These are phyloP conservation scores for Fistularia commersonii DNA, from an alignment of 2,797 vertebrate genomes.

Conservation along the genomic window DNA sequence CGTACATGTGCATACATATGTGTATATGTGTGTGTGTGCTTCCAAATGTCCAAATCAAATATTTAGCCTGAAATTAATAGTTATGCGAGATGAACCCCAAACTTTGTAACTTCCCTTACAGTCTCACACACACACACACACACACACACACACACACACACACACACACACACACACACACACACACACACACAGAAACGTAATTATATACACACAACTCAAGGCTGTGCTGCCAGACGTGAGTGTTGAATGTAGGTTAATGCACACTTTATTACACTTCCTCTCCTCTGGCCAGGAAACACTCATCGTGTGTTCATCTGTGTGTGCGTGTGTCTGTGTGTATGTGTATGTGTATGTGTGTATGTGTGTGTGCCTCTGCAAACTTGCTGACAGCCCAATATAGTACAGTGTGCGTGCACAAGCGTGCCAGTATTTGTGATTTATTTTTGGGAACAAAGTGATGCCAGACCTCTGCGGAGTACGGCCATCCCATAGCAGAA, in stretches of 20 bases:
- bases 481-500: slow-evolving; percentile 32
- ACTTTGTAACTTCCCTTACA: too few species aligned
- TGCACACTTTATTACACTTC: slow-evolving; percentile 54
- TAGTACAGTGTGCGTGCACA: neutral
- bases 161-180: slow-evolving; percentile 1
- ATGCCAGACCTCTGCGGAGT: slow-evolving; percentile 40
- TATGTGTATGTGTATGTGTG: slow-evolving; percentile 12
- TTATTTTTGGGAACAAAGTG: slow-evolving; percentile 51
- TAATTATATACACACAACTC: slow-evolving; percentile 24
- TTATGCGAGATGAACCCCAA: too few species aligned
- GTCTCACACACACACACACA: slow-evolving; percentile 7
- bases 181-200: too few species aligned
- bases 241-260: slow-evolving; percentile 65
- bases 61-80: too few species aligned
- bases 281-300: slow-evolving; percentile 36
- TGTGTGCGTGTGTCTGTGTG: too few species aligned
- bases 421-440: slow-evolving; percentile 23
- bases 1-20: too few species aligned
- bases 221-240: slow-evolving; percentile 41
- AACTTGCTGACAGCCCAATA: slow-evolving; percentile 3
- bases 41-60: too few species aligned
- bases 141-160: slow-evolving; percentile 8
- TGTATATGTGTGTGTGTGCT: too few species aligned
- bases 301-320: slow-evolving; percentile 1
- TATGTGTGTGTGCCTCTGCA: slow-evolving; percentile 2